A percentile compares a stretch with the other conserved stretches of the same genome.
Evolutionary conservation across 2,888 invertebrate genomes (phyloP).

Genomic region (Cloeon dipterum): DNA sequence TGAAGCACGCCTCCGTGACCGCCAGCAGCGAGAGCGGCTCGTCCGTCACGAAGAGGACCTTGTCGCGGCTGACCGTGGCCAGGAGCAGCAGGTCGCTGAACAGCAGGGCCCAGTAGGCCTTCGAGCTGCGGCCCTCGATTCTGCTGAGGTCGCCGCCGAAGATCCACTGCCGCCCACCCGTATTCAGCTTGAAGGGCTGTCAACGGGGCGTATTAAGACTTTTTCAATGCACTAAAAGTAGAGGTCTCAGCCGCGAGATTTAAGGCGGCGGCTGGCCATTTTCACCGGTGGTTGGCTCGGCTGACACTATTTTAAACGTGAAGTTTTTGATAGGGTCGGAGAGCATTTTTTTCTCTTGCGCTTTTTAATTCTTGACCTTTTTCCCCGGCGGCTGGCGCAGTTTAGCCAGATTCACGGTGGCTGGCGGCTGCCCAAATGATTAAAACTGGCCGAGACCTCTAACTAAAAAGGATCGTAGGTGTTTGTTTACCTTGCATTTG

Average conservation of each 20-base stretch:
- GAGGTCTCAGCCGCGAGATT: too few relatives aligned
- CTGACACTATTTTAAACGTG: too few relatives aligned
- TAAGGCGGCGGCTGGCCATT: too few relatives aligned
- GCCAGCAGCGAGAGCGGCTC: conserved; percentile 58
- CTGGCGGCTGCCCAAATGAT: too few relatives aligned
- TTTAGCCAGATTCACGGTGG: too few relatives aligned
- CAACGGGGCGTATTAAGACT: too few relatives aligned
- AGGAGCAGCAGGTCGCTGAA: conserved; percentile 68
- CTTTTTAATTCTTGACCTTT: too few relatives aligned
- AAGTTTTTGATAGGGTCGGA: too few relatives aligned
- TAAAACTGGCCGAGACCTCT: too few relatives aligned
- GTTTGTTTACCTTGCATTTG: conserved; percentile 46
- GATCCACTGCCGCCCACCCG: conserved; percentile 70
- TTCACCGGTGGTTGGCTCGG: too few relatives aligned
- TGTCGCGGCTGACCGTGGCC: conserved; percentile 64
- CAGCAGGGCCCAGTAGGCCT: conserved; percentile 67
- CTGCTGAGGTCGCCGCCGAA: conserved; percentile 67
- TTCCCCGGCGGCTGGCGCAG: too few relatives aligned
- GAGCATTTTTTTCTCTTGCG: too few relatives aligned
- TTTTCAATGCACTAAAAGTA: not conserved
- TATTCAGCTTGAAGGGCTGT: conserved; percentile 65
- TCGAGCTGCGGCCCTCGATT: conserved; percentile 57
- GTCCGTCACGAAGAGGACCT: conserved; percentile 69
- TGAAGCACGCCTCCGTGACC: conserved; percentile 65
- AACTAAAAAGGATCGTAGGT: not conserved